phyloP scores from a whole-genome alignment of 1,140 invertebrate species.

The Papilio helenus region DNA sequence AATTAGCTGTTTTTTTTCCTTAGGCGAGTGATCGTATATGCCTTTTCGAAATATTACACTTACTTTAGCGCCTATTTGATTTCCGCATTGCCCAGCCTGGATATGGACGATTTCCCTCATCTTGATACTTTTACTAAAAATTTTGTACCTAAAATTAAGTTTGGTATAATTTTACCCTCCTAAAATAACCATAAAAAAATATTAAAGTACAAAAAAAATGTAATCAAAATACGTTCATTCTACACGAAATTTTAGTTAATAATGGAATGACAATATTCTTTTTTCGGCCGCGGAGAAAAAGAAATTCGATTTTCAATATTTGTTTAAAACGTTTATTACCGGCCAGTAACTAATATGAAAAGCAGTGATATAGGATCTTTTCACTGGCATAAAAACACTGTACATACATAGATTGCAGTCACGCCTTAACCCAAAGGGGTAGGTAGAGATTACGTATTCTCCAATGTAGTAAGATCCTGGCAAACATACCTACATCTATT shows the following conservation, averaged over 20 bases:
- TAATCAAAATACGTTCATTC: conserved; percentile 38
- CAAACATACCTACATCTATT: no score
- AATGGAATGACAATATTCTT: conserved; percentile 33
- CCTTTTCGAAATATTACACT: conserved; percentile 17
- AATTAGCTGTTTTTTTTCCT: no score
- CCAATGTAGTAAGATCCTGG: no score
- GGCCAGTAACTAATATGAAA: neutral
- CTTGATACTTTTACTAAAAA: conserved; percentile 51
- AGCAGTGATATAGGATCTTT: neutral
- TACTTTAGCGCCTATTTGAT: conserved; percentile 78
- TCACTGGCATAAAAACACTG: neutral
- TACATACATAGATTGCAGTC: no score
- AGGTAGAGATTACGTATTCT: no score
- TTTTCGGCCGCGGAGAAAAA: conserved; percentile 19
- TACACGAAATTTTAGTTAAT: conserved; percentile 36
- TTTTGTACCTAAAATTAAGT: conserved; percentile 37
- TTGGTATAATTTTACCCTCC: conserved; percentile 22
- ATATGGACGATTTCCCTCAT: conserved; percentile 78
- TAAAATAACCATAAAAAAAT: conserved; percentile 29
- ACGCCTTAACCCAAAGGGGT: no score
- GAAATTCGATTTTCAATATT: conserved; percentile 23
- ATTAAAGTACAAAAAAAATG: conserved; percentile 33
- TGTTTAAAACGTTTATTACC: neutral
- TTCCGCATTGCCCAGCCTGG: conserved; percentile 75
- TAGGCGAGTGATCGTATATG: neutral